These are phyloP conservation scores for Deroptyus accipitrinus DNA, from an alignment of 2,113 vertebrate species.

Conservation along the genomic window DNA sequence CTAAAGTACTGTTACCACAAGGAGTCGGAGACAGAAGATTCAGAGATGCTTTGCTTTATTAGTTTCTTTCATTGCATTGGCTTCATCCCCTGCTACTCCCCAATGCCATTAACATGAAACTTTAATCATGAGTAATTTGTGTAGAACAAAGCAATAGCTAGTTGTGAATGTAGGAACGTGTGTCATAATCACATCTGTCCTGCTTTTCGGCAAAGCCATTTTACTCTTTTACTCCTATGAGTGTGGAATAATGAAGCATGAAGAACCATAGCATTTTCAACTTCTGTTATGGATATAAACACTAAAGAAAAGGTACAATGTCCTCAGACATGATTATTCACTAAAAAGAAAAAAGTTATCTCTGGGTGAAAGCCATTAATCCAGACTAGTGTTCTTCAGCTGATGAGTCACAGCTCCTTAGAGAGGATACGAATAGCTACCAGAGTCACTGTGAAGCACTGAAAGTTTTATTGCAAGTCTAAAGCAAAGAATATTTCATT, in stretches of 20 bases:
- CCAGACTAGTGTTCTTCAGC: neutral
- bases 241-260: neutral
- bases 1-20: neutral
- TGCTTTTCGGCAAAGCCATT: neutral
- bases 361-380: neutral
- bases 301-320: neutral
- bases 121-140: neutral
- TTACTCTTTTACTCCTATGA: neutral
- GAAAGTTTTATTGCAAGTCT: conserved; percentile 10
- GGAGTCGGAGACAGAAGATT: neutral
- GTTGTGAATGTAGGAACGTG: neutral
- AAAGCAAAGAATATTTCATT: neutral
- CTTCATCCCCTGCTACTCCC: neutral
- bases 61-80: neutral
- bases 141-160: neutral
- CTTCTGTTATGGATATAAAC: neutral
- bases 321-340: neutral
- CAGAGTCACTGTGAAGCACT: neutral
- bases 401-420: neutral
- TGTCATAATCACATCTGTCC: neutral
- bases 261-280: neutral
- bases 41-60: neutral
- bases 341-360: neutral
- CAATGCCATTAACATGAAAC: neutral
- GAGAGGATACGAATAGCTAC: neutral